Evolutionary conservation across 2,888 invertebrate genomes (phyloP), one percentile per base, ranked within the genome.

Genomic region (Drosophila limbata): DNA sequence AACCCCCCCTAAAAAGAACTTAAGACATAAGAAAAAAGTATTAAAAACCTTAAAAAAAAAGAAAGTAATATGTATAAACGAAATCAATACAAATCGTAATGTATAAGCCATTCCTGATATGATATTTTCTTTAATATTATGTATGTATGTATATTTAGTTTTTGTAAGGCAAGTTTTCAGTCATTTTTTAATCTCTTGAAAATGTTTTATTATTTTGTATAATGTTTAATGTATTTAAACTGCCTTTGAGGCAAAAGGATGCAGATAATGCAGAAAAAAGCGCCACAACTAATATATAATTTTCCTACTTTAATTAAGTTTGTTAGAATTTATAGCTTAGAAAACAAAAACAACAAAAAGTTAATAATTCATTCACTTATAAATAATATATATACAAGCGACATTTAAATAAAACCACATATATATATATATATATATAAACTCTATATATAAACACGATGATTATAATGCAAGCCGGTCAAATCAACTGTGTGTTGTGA

Each of bases 401-500:
- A 51, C 45, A 53, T 53, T 37, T 50, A 57, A 52, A 52, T 39
- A 51, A 57, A 63, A 50, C 51, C 44, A 65, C 69, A 65, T 52
- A 81, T 50, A 61, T 37, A 39, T 45, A 39, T 45, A 61, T 37
- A 39, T 45, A 65, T 52, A 81, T 50, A 61, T 40, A 39, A 42
- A 61, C 35, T 50, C 39, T 57, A 56, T 45, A 59, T 66, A 62
- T 63, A 67, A 39, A 72, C 55, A 56, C 61, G 48, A 63, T 61
- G 61, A 73, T 55, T 71, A 60, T 73, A 77, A 65, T 67, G 65
- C 59, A 82, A 75, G 60, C 72, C 80, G 84, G 81, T 73, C 76
- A 71, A 88, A 85, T 85, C 88, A 85, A 86, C 88, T 86, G 89
- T 84, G 89, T 86, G 86, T 86, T 86, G 86, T 86, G 86, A 86